phyloP scores from a whole-genome alignment of 2,888 invertebrate species.

The Aphidoletes aphidimyza region DNA sequence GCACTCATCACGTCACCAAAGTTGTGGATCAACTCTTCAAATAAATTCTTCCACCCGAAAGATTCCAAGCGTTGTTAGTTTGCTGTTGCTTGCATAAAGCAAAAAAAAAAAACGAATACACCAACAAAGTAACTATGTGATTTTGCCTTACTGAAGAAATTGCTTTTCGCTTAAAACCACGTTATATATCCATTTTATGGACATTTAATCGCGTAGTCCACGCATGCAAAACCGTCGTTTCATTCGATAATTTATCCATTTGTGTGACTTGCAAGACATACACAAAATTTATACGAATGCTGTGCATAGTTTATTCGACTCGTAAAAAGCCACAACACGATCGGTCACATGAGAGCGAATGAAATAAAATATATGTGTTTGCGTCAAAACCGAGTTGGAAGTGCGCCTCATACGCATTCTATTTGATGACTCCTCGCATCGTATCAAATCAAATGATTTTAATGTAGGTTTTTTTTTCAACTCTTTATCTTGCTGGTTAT shows the following conservation, averaged over 20 bases:
- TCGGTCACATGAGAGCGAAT: no score
- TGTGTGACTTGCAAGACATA: neutral
- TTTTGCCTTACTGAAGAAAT: neutral
- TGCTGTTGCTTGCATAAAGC: no score
- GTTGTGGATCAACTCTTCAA: constrained; percentile 52
- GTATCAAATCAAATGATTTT: constrained; percentile 37
- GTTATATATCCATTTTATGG: constrained; percentile 19
- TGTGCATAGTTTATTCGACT: constrained; percentile 9
- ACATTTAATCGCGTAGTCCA: neutral
- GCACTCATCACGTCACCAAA: constrained; percentile 53
- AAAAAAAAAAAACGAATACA: no score
- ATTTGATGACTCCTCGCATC: constrained; percentile 22
- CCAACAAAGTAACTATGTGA: neutral
- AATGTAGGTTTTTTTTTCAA: constrained; percentile 23
- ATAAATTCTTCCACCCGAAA: constrained; percentile 40
- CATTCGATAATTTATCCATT: constrained; percentile 23
- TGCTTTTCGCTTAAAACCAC: neutral
- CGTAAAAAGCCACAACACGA: neutral
- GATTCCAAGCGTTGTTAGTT: neutral
- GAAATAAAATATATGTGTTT: neutral
- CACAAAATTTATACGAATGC: constrained; percentile 15
- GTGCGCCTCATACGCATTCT: neutral
- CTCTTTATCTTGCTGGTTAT: neutral
- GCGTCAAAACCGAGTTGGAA: neutral
- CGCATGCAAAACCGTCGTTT: constrained; percentile 30